Evolutionary conservation across 2,797 vertebrate genomes (phyloP).

Genomic region (Naso thynnoides): DNA sequence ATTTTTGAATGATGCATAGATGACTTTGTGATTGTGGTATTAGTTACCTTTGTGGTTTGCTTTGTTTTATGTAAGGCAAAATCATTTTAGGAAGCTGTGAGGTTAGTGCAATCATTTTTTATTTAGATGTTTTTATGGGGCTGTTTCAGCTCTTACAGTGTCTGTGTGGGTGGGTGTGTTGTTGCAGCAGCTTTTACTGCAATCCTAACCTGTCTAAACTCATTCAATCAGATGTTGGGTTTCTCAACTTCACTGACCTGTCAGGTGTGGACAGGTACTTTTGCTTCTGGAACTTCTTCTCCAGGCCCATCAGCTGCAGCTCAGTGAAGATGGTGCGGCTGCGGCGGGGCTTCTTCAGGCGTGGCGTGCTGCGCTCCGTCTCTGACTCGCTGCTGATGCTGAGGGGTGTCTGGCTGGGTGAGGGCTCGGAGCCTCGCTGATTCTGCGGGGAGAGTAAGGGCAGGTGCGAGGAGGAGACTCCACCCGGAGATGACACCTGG

Average conservation of each 20-base stretch:
- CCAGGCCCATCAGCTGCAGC: constrained; percentile 97
- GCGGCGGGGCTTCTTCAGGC: constrained; percentile 93
- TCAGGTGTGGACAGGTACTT: constrained; percentile 98
- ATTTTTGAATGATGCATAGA: constrained; percentile 42
- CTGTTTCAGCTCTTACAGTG: background rate
- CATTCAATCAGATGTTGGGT: background rate
- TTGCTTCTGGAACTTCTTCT: constrained; percentile 99
- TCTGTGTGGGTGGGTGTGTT: constrained; percentile 4
- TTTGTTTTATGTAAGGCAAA: constrained; percentile 19
- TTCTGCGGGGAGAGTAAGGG: constrained; percentile 85
- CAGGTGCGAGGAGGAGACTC: constrained; percentile 78
- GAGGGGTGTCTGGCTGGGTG: constrained; percentile 82
- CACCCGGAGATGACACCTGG: constrained; percentile 51
- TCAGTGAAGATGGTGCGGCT: constrained; percentile 99
- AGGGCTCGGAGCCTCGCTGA: constrained; percentile 50
- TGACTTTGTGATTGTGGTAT: background rate
- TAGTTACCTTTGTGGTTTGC: constrained; percentile 22
- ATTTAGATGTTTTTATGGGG: background rate
- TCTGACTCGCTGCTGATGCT: constrained; percentile 95
- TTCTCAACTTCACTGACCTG: constrained; percentile 84
- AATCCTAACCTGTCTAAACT: too few relatives aligned
- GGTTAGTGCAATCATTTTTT: background rate
- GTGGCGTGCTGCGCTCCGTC: constrained; percentile 86
- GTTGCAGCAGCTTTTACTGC: background rate
- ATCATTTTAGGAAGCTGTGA: constrained; percentile 23